Evolutionary conservation across 2,888 invertebrate genomes (phyloP), one percentile per base, ranked within the genome.

Genomic region (Pristionchus japonicus): DNA sequence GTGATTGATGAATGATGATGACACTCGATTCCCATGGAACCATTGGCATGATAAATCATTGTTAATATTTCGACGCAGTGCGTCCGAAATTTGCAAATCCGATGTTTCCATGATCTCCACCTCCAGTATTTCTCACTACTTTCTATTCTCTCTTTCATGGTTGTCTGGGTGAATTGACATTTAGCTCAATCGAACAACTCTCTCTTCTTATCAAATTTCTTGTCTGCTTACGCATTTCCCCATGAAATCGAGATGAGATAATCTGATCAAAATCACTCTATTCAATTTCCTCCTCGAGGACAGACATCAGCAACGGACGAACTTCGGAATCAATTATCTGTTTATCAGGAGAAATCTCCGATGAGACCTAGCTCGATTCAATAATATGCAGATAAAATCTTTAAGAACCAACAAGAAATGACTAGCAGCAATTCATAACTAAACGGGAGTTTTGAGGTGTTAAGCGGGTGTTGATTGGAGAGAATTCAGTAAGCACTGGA

Each of bases 301-400:
- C 17, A 3, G 17, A 13, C 4, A 20, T 49, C 15, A 11, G 13
- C 49, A 49, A 49, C n/a, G n/a, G 11, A 61, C n/a, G n/a, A 61
- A 61, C 27, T 61, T n/a, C 2, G 27, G 11, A 6, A 67, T 23
- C 2, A 3, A 70, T 13, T 70, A 70, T 70, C 31, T 70, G 15
- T 70, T 70, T 70, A 70, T 70, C 37, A 17, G 34, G 34, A 37
- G 37, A 37, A 70, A 70, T 37, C 34, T 70, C 70, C 37, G 15
- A 20, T 37, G 70, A 70, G 70, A 37, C 37, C 70, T 70, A 70
- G 70, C 70, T 70, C 70, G 20, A 70, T 64, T 70, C 37, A 70
- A 20, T 70, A 70, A 70, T 70, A 70, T 34, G 70, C 64, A 11
- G 37, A 31, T 34, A 70, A 70, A 31, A 23, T 64, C 64, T 70